A percentile compares a stretch with the other conserved stretches of the same genome.
Evolutionary conservation across 1,140 invertebrate genomes (phyloP).

Genomic region (Drosophila kepulauana): DNA sequence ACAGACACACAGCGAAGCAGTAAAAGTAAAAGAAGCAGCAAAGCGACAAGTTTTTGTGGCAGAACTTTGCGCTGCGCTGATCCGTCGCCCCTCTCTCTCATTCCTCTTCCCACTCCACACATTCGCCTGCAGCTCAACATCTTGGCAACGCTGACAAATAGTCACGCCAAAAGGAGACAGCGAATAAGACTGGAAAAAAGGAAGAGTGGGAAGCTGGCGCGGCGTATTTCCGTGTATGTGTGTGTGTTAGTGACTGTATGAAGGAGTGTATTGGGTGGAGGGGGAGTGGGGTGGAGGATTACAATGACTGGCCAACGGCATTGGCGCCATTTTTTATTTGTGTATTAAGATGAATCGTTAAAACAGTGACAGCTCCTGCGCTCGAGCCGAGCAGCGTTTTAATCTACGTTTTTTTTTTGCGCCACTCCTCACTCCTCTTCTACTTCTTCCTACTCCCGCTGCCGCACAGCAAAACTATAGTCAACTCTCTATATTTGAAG

Average conservation of each 20-base stretch:
- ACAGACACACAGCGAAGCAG: constrained; percentile 3
- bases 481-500: constrained; percentile 1
- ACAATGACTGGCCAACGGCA: constrained; percentile 70
- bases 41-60: constrained; percentile 48
- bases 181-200: not conserved
- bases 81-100: not conserved
- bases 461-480: not conserved
- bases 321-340: constrained; percentile 75
- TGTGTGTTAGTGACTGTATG: not conserved
- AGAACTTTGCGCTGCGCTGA: constrained; percentile 20
- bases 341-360: constrained; percentile 82
- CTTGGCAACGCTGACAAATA: constrained; percentile 74
- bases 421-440: not conserved
- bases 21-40: constrained; percentile 30
- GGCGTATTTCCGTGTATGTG: not conserved
- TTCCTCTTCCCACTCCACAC: no score
- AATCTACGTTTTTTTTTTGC: constrained; percentile 14
- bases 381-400: constrained; percentile 26
- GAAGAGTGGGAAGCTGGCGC: not conserved
- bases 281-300: not conserved
- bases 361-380: constrained; percentile 67
- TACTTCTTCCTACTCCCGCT: not conserved
- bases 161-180: constrained; percentile 21
- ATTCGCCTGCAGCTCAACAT: constrained; percentile 41
- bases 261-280: not conserved